A percentile compares a stretch with the other conserved stretches of the same genome.
Conservation (phyloP, 1,140 invertebrate species). For the Eumaeus atala region DNA sequence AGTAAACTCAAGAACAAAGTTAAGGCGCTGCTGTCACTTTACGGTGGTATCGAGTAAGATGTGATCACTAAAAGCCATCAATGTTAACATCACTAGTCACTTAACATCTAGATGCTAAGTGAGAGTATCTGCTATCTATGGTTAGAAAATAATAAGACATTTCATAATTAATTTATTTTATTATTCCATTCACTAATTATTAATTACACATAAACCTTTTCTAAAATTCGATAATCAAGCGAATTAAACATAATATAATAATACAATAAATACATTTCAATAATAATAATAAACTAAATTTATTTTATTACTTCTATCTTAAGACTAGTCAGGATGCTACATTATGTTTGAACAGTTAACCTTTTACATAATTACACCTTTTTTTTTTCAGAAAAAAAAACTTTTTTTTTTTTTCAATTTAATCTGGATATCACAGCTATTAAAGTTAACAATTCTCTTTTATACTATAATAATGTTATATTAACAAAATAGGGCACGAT, state of each 20-base stretch:
- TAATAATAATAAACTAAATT: slow-evolving; percentile 36
- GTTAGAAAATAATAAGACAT: neutral
- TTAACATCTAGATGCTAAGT: too few species aligned
- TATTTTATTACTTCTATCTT: slow-evolving; percentile 51
- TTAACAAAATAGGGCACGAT: slow-evolving; percentile 30
- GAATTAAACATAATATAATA: slow-evolving; percentile 43
- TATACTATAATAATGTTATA: slow-evolving; percentile 18
- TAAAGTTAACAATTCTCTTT: slow-evolving; percentile 45
- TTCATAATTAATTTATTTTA: slow-evolving; percentile 54
- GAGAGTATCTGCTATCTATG: neutral
- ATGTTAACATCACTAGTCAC: neutral
- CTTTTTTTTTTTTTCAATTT: slow-evolving; percentile 33
- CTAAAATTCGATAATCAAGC: slow-evolving; percentile 11
- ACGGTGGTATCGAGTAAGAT: too few species aligned
- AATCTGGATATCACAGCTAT: slow-evolving; percentile 67
- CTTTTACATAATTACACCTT: slow-evolving; percentile 38
- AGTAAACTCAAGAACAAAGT: too few species aligned
- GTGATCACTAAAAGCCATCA: neutral
- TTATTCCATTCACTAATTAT: slow-evolving; percentile 48
- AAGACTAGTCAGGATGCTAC: slow-evolving; percentile 64
- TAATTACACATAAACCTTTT: slow-evolving; percentile 34
- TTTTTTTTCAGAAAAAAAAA: slow-evolving; percentile 21
- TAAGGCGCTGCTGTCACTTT: too few species aligned
- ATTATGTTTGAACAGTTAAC: slow-evolving; percentile 34
- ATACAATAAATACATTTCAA: slow-evolving; percentile 65